Base-by-base conservation (phyloP, 2,888 invertebrate species). In the Coremacera marginata region DNA sequence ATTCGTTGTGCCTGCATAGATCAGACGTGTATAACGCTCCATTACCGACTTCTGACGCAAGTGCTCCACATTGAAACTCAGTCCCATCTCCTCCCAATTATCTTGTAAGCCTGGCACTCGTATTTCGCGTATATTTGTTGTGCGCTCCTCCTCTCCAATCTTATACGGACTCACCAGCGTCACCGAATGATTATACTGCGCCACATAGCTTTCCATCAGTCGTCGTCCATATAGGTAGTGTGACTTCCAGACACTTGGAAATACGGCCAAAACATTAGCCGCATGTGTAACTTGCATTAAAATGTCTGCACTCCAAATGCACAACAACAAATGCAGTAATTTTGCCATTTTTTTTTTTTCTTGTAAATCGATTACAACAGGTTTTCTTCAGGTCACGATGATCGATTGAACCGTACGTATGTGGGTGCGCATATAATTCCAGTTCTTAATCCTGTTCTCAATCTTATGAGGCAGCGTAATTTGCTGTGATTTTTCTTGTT, bases 201-300 rank as follows among this genome's bases (percentile, higher is more conserved):
- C 80, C 3, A 84, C 86, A 67, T 89, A 77, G 75, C 87, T 84
- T 22, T 85, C 81, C 2, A 89, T 82, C n/a, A 89, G 77, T 0
- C 85, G 80, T 0, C 84, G 81, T 0, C 89, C 89, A 74, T 88
- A 88, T 4, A 88, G 80, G 79, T 88, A 89, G 73, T 89, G 89
- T 2, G 89, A 88, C 75, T 84, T 85, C 88, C 89, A 89, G 0
- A 88, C 88, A 72, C 88, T 87, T 7, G 89, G 89, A 75, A 89
- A 83, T 8, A 89, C 85, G 0, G 89, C 89, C 76, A 89, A 81
- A 75, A 89, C 85, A 78, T 89, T 87, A 67, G 85, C 86, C 11
- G 84, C 85, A n/a, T 77, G 76, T 3, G 52, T 52, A 8, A 67
- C 55, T 16, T 67, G 52, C 19, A 37, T 37, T 8, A 52, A 19